Evolutionary conservation across 2,113 vertebrate genomes (phyloP).

Genomic region (Lepisosteus oculatus): DNA sequence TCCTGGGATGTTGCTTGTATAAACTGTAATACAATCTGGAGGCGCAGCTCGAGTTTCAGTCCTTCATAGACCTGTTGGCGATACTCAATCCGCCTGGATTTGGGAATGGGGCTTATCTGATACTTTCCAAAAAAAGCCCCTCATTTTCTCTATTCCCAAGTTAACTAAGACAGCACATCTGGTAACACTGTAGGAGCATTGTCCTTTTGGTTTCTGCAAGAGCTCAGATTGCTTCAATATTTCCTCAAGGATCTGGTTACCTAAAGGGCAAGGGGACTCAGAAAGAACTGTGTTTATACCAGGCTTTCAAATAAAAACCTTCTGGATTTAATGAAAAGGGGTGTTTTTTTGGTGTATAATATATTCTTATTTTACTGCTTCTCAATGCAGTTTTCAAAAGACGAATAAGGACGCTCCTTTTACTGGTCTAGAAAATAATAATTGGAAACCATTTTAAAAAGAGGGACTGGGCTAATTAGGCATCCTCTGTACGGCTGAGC

Average conservation of each 20-base stretch:
- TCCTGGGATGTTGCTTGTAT: conserved; percentile 91
- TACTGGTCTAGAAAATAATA: conserved; percentile 3
- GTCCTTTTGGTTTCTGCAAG: conserved; percentile 81
- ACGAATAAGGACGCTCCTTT: conserved; percentile 12
- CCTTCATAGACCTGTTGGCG: conserved; percentile 90
- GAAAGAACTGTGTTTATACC: conserved; percentile 55
- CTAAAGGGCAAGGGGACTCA: conserved; percentile 75
- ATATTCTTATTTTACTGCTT: conserved; percentile 45
- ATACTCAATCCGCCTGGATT: conserved; percentile 92
- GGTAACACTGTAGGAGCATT: conserved; percentile 96
- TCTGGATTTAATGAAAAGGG: conserved; percentile 62
- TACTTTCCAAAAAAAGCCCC: conserved; percentile 78
- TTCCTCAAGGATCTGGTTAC: conserved; percentile 85
- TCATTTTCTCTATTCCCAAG: conserved; percentile 72
- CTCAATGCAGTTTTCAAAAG: conserved; percentile 21
- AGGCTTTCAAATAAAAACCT: conserved; percentile 65
- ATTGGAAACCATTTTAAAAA: conserved; percentile 14
- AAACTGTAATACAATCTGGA: conserved; percentile 90
- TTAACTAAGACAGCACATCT: conserved; percentile 96
- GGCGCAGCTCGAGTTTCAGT: conserved; percentile 79
- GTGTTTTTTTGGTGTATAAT: conserved; percentile 37
- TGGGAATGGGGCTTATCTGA: conserved; percentile 94
- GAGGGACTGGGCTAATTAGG: conserved; percentile 9
- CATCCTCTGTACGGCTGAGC: conserved; percentile 10
- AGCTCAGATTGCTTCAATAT: conserved; percentile 89